Percentiles rank a stretch among this genome's conserved stretches.
Evolutionary conservation across 2,113 vertebrate species (phyloP).

Genomic region (Etia nguti): DNA sequence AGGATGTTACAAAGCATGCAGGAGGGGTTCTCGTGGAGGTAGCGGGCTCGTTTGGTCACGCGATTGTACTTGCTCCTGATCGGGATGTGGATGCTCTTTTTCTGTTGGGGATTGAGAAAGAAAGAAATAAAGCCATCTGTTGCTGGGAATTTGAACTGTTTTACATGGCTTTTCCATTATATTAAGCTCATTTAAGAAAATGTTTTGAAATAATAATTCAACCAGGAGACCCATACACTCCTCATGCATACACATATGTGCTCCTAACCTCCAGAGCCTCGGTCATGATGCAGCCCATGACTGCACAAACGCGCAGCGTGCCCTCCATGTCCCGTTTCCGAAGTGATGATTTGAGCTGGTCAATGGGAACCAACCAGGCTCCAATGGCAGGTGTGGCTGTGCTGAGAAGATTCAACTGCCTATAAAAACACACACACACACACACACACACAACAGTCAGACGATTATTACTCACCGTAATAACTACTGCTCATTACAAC

Average conservation of each 20-base stretch:
- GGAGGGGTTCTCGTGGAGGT: constrained; percentile 95
- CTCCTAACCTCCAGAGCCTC: constrained; percentile 89
- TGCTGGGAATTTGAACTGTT: background rate
- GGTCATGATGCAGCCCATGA: constrained; percentile 99
- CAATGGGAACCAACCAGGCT: constrained; percentile 95
- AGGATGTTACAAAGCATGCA: constrained; percentile 95
- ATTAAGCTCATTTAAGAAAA: background rate
- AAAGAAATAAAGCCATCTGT: background rate
- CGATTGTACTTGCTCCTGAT: constrained; percentile 96
- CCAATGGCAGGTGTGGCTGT: constrained; percentile 95
- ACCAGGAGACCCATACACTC: background rate
- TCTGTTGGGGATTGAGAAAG: constrained; percentile 67
- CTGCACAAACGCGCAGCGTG: constrained; percentile 89
- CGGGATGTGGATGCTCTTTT: constrained; percentile 95
- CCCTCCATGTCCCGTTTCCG: constrained; percentile 91
- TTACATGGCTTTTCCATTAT: background rate
- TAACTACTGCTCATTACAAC: background rate
- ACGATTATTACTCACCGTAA: background rate
- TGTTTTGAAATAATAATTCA: background rate
- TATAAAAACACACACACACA: constrained; percentile 56
- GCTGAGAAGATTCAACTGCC: constrained; percentile 94
- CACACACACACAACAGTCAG: background rate
- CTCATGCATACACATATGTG: accelerated
- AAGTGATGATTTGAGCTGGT: constrained; percentile 93
- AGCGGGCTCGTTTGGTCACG: constrained; percentile 90